These are phyloP conservation scores for Styela plicata DNA, from an alignment of 23 tunicate species.

Conservation along the genomic window DNA sequence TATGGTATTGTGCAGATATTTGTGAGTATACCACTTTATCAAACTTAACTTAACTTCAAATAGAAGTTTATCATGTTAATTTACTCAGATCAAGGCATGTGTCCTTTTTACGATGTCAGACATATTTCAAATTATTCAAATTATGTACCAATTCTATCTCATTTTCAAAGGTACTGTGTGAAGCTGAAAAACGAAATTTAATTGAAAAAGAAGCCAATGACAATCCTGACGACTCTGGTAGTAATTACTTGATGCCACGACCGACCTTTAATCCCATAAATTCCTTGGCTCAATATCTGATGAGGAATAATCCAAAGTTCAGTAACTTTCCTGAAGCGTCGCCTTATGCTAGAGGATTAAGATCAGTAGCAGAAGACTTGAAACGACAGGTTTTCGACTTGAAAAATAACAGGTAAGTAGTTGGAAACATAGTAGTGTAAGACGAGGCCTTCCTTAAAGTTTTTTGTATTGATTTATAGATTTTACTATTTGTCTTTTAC, in stretches of 20 bases:
- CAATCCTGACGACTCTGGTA: slow-evolving; percentile 1
- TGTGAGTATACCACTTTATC: too few species aligned
- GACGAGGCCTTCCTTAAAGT: too few species aligned
- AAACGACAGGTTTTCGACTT: slow-evolving; percentile 53
- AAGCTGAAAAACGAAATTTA: slow-evolving; percentile 65
- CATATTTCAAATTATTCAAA: too few species aligned
- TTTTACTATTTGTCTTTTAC: too few species aligned
- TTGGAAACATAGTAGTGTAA: too few species aligned
- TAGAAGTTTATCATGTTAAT: too few species aligned
- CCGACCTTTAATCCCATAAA: slow-evolving; percentile 67
- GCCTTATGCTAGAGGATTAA: slow-evolving; percentile 75
- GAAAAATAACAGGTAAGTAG: slow-evolving; percentile 58
- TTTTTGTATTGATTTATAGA: too few species aligned
- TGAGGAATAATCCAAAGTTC: slow-evolving; percentile 81
- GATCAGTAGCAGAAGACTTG: slow-evolving; percentile 63
- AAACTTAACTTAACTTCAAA: too few species aligned
- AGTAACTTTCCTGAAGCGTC: slow-evolving; percentile 65
- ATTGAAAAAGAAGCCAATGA: slow-evolving; percentile 26
- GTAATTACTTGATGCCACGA: background rate
- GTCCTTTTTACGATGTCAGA: too few species aligned
- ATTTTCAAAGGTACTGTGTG: slow-evolving; percentile 58
- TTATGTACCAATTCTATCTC: too few species aligned
- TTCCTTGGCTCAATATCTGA: slow-evolving; percentile 67
- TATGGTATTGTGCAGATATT: too few species aligned
- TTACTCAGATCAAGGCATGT: background rate